phyloP scores from a whole-genome alignment of 2,797 vertebrate species.

The Notolabrus celidotus region DNA sequence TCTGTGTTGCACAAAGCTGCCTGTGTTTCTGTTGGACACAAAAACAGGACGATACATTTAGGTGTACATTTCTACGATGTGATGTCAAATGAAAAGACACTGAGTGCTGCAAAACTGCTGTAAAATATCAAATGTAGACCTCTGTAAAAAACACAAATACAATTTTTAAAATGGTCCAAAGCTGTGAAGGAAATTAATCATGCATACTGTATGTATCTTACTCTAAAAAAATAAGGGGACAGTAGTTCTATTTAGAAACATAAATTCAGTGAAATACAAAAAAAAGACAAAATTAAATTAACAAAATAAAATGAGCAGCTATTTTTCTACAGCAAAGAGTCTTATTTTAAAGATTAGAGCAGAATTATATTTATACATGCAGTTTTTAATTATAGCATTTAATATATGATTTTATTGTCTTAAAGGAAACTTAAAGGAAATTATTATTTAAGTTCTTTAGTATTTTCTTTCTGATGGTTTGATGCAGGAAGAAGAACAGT shows the following conservation, averaged over 20 bases:
- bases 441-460: background rate
- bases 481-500: background rate
- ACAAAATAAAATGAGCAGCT: too few species aligned
- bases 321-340: too few species aligned
- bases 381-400: too few species aligned
- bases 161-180: background rate
- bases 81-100: background rate
- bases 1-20: slow-evolving; percentile 45
- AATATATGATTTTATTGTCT: too few species aligned
- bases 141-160: background rate
- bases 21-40: slow-evolving; percentile 22
- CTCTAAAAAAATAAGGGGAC: background rate
- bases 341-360: too few species aligned
- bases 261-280: background rate
- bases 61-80: background rate
- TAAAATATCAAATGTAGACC: background rate
- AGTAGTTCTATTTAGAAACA: background rate
- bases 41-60: slow-evolving; percentile 22
- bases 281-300: background rate
- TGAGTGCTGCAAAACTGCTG: slow-evolving; percentile 3
- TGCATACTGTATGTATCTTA: background rate
- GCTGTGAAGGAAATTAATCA: background rate
- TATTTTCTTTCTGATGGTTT: background rate
- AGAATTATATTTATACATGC: too few species aligned
- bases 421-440: too few species aligned